Conservation (phyloP, 2,888 invertebrate species). For the Zygogramma bicolorata region DNA sequence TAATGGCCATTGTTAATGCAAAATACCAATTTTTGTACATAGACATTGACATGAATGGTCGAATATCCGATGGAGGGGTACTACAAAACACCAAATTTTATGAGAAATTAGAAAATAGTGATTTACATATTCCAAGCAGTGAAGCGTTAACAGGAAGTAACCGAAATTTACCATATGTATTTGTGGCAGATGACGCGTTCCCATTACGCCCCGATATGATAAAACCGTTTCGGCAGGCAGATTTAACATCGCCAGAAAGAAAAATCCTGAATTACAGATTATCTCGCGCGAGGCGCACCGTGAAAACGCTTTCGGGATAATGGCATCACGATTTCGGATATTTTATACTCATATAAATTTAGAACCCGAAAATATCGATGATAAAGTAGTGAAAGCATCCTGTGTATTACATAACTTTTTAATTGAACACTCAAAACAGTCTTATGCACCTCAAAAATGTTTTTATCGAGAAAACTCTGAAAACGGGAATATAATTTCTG, state of each 20-base stretch:
- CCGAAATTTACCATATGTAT: slow-evolving; percentile 14
- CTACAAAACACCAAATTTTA: slow-evolving; percentile 44
- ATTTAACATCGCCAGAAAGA: slow-evolving; percentile 18
- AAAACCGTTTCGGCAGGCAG: slow-evolving; percentile 23
- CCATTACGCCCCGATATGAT: slow-evolving; percentile 12
- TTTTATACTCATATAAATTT: slow-evolving; percentile 28
- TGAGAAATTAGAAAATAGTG: slow-evolving; percentile 31
- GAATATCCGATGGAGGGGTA: slow-evolving; percentile 49
- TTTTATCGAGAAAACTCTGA: too few species aligned
- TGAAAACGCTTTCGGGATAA: slow-evolving; percentile 25
- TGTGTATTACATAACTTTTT: too few species aligned
- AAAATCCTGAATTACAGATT: slow-evolving; percentile 32
- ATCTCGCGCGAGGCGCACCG: neutral
- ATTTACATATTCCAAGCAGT: neutral
- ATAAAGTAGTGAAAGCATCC: too few species aligned
- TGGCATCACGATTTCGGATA: slow-evolving; percentile 23
- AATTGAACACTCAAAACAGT: too few species aligned
- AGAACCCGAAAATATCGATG: slow-evolving; percentile 7
- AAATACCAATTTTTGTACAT: slow-evolving; percentile 43
- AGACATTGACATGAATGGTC: slow-evolving; percentile 49
- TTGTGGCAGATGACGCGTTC: slow-evolving; percentile 24
- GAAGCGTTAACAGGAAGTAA: neutral
- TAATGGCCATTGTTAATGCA: slow-evolving; percentile 14
- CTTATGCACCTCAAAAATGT: too few species aligned
- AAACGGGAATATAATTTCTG: too few species aligned